phyloP scores from a whole-genome alignment of 2,797 vertebrate species.

The Helarctos malayanus region DNA sequence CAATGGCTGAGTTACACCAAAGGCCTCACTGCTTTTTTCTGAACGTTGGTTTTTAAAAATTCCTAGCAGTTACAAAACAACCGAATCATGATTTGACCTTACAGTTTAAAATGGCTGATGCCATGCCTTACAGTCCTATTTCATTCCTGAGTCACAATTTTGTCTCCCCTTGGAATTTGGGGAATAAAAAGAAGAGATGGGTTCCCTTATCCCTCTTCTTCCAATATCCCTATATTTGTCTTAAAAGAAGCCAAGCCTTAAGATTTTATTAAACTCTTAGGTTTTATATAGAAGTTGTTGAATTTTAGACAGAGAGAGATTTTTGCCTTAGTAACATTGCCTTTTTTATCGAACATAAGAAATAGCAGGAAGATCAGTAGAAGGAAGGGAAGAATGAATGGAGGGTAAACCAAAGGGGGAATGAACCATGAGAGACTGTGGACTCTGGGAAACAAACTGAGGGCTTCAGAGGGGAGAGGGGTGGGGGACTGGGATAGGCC shows the following conservation, averaged over 20 bases:
- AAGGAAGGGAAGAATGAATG: too few relatives aligned
- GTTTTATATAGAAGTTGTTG: background rate
- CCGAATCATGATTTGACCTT: background rate
- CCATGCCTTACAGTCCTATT: background rate
- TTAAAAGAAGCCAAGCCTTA: conserved; percentile 47
- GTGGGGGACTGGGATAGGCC: too few relatives aligned
- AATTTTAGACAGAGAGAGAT: background rate
- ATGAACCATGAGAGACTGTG: too few relatives aligned
- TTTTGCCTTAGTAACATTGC: conserved; percentile 15
- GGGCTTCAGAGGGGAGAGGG: too few relatives aligned
- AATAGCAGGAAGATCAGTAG: too few relatives aligned
- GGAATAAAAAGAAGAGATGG: conserved; percentile 4
- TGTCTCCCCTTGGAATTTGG: background rate
- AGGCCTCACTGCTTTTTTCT: background rate
- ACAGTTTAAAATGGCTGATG: background rate
- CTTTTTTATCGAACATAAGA: background rate
- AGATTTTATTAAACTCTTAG: background rate
- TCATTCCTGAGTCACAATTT: background rate
- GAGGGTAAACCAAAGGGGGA: too few relatives aligned
- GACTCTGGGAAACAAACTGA: too few relatives aligned
- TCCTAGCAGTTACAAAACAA: conserved; percentile 5
- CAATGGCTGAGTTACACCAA: background rate
- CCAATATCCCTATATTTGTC: background rate
- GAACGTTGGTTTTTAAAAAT: background rate
- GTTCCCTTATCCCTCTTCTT: background rate